Conservation (phyloP, 2,888 invertebrate genomes). For the Caenorhabditis sp. region DNA sequence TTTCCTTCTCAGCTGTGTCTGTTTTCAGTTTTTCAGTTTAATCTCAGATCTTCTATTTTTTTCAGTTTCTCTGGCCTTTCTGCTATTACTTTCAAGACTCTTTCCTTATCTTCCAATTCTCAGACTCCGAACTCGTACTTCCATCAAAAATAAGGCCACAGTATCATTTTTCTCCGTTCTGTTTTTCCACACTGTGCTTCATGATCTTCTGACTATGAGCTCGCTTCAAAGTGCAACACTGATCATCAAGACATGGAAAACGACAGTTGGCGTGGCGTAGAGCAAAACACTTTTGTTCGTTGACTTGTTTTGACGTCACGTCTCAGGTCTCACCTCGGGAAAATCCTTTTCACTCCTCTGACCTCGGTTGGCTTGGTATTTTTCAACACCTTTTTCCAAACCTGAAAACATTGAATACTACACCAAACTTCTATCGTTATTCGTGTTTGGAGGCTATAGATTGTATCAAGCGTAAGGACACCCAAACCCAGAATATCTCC, state of each 20-base stretch:
- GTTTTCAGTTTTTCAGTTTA: too few relatives aligned
- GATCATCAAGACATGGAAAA: constrained; percentile 16
- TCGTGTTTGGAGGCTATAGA: constrained; percentile 7
- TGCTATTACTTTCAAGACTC: background rate
- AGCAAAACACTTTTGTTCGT: constrained; percentile 19
- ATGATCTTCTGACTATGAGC: constrained; percentile 25
- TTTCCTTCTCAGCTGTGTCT: too few relatives aligned
- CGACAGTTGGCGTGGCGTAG: constrained; percentile 13
- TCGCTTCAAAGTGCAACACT: constrained; percentile 18
- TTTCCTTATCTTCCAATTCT: too few relatives aligned
- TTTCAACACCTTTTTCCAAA: too few relatives aligned
- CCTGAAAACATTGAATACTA: background rate
- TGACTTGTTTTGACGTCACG: constrained; percentile 19
- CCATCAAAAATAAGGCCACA: background rate
- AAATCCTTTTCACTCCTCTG: constrained; percentile 9
- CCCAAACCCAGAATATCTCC: constrained; percentile 2
- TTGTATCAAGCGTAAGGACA: constrained; percentile 3
- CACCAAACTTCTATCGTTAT: background rate
- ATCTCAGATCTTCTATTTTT: too few relatives aligned
- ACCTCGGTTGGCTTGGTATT: background rate
- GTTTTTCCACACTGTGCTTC: background rate
- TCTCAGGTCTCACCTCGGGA: background rate
- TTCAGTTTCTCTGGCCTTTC: background rate
- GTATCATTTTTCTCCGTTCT: background rate
- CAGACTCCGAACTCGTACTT: background rate